A percentile compares a stretch with the other conserved stretches of the same genome.
Conservation (phyloP, 2,888 invertebrate species). For the Hofmannophila pseudospretella region DNA sequence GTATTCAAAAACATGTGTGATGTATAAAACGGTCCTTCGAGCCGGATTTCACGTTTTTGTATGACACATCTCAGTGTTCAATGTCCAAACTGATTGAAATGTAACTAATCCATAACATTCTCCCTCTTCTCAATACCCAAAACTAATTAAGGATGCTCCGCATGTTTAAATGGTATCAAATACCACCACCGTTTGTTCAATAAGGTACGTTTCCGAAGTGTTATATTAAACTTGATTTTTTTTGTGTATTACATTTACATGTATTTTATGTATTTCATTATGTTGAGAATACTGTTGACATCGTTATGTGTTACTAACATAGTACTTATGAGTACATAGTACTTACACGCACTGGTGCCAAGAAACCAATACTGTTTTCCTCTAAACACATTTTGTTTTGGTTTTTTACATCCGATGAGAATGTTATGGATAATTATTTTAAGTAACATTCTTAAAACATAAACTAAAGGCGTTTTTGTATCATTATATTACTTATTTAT, state of each 20-base stretch:
- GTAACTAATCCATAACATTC: conserved; percentile 78
- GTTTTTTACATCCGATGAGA: conserved; percentile 37
- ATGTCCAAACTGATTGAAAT: conserved; percentile 49
- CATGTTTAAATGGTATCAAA: conserved; percentile 71
- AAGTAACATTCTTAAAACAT: conserved; percentile 42
- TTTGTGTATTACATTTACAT: conserved; percentile 35
- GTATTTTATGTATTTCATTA: conserved; percentile 61
- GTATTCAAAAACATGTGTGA: too few relatives aligned
- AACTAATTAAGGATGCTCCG: conserved; percentile 76
- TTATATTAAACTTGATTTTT: conserved; percentile 45
- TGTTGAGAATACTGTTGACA: conserved; percentile 36
- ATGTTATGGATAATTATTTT: conserved; percentile 67
- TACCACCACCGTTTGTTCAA: conserved; percentile 72
- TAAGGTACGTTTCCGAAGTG: conserved; percentile 72
- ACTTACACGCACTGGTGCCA: conserved; percentile 61
- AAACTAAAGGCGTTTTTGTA: conserved; percentile 18
- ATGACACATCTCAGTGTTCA: conserved; percentile 35
- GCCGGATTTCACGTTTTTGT: conserved; percentile 41
- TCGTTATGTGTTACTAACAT: conserved; percentile 61
- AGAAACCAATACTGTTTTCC: conserved; percentile 24
- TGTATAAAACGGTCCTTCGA: conserved; percentile 6
- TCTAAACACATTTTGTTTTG: conserved; percentile 12
- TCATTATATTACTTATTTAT: conserved; percentile 23
- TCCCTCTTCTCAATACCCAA: conserved; percentile 75
- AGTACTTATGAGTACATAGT: conserved; percentile 17